Evolutionary conservation across 2,888 invertebrate genomes (phyloP).

Genomic region (Cremastinae sp.): DNA sequence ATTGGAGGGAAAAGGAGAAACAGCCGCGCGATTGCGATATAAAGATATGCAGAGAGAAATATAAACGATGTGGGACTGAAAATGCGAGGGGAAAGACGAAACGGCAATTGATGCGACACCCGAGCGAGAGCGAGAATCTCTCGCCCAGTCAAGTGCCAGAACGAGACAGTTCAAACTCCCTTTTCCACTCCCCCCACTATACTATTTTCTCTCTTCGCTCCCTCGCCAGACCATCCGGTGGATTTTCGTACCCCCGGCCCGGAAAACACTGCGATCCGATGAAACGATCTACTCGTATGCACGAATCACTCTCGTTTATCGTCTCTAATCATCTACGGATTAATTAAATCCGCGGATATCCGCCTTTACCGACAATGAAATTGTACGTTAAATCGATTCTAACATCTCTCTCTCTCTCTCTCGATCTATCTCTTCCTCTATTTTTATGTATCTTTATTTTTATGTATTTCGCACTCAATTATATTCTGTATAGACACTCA

Average conservation of each 20-base stretch:
- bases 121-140: slow-evolving; percentile 20
- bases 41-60: too few relatives aligned
- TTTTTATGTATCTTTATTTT: too few relatives aligned
- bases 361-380: slow-evolving; percentile 33
- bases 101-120: slow-evolving; percentile 37
- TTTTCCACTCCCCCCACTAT: not conserved
- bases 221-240: not conserved
- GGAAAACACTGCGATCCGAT: slow-evolving; percentile 33
- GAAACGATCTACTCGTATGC: slow-evolving; percentile 34
- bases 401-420: not conserved
- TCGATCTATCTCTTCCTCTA: not conserved
- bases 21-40: too few relatives aligned
- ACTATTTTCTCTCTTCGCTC: not conserved
- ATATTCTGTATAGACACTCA: too few relatives aligned
- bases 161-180: slow-evolving; percentile 1
- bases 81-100: slow-evolving; percentile 15
- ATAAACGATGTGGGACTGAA: too few relatives aligned
- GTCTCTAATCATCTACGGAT: slow-evolving; percentile 72
- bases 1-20: not conserved
- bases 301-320: slow-evolving; percentile 71
- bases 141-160: slow-evolving; percentile 30
- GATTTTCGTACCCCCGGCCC: slow-evolving; percentile 13
- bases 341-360: slow-evolving; percentile 75
- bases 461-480: too few relatives aligned
- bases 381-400: not conserved